Conservation (phyloP, 2,113 vertebrate genomes). For the Myanophis thanlyinensis region DNA sequence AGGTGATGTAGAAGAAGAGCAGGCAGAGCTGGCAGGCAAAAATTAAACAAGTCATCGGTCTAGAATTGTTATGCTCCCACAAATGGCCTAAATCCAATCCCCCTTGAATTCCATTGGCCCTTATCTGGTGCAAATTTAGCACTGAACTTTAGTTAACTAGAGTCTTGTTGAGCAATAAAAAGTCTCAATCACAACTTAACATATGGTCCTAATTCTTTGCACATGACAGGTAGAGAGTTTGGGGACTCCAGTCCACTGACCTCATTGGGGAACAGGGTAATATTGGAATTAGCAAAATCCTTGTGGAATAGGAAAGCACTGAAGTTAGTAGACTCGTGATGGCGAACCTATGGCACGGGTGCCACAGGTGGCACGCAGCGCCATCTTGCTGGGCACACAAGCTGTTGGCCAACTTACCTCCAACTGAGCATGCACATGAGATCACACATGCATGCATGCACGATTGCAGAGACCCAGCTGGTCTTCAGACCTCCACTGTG, state of each 20-base stretch:
- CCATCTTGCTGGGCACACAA: too few species aligned
- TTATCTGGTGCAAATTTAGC: background rate
- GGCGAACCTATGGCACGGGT: too few species aligned
- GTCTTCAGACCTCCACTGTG: too few species aligned
- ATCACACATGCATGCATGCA: too few species aligned
- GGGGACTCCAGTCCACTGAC: background rate
- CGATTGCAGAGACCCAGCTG: too few species aligned
- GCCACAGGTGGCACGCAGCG: too few species aligned
- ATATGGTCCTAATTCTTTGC: background rate
- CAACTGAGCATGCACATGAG: too few species aligned
- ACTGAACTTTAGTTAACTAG: background rate
- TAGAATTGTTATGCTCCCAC: background rate
- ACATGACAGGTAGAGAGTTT: background rate
- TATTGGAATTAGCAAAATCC: background rate
- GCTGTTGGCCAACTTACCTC: too few species aligned
- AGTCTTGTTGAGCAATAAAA: background rate
- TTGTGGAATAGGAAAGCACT: background rate
- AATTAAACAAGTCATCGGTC: background rate
- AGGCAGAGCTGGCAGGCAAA: background rate
- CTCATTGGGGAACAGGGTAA: background rate
- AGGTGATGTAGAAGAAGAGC: background rate
- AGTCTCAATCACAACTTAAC: background rate
- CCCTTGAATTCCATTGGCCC: background rate
- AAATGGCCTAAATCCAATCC: background rate
- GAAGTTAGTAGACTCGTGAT: too few species aligned